Evolutionary conservation across 1,140 invertebrate species (phyloP).

Genomic region (Apocrypta bakeri): DNA sequence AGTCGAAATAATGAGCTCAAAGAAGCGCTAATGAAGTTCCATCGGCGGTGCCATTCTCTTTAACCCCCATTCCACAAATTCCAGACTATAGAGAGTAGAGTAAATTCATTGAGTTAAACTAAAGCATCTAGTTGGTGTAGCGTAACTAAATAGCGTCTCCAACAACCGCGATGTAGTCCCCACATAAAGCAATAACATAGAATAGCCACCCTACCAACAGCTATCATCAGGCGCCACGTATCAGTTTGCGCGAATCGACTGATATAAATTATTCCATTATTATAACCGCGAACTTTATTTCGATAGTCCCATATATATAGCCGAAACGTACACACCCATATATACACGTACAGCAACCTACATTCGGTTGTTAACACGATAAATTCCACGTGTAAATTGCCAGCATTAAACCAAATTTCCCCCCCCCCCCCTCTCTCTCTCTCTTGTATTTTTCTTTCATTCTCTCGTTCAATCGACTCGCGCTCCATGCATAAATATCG

Average conservation of each 20-base stretch:
- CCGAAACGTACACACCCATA: not conserved
- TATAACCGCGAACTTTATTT: constrained; percentile 35
- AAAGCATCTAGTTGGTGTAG: constrained; percentile 11
- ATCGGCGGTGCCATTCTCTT: too few species aligned
- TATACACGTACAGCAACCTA: not conserved
- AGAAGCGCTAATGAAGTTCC: too few species aligned
- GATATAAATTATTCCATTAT: constrained; percentile 44
- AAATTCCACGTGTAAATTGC: constrained; percentile 16
- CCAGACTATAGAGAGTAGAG: too few species aligned
- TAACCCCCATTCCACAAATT: not conserved
- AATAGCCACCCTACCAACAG: not conserved
- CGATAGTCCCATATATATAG: not conserved
- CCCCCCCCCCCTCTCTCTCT: not conserved
- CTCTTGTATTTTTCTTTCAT: constrained; percentile 28
- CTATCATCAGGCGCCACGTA: not conserved
- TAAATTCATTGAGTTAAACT: constrained; percentile 8
- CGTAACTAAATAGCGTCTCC: not conserved
- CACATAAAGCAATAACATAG: constrained; percentile 17
- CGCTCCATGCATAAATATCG: constrained; percentile 7
- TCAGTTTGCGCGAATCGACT: not conserved
- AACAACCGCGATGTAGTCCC: too few species aligned
- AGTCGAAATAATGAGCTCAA: too few species aligned
- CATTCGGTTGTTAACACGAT: not conserved
- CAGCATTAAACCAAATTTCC: constrained; percentile 40
- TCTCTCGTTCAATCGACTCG: not conserved